Percentiles rank a stretch among this genome's conserved stretches.
phyloP scores from a whole-genome alignment of 2,113 vertebrate species.

The Aptenodytes forsteri region DNA sequence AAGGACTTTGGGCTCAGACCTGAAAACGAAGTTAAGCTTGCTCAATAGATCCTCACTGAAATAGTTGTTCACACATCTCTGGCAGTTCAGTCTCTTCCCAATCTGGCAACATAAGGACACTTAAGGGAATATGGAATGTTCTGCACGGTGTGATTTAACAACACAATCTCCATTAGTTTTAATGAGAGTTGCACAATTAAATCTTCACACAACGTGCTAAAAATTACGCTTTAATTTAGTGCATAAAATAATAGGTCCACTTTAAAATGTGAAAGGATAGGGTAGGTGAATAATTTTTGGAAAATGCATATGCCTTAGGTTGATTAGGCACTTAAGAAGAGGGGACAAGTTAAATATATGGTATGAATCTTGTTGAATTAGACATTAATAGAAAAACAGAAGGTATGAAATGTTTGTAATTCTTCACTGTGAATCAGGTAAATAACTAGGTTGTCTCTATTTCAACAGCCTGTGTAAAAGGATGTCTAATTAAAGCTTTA shows the following conservation, averaged over 20 bases:
- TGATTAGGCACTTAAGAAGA: not conserved
- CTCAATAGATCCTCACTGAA: not conserved
- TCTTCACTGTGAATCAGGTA: not conserved
- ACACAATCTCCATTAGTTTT: slow-evolving; percentile 35
- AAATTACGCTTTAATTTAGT: slow-evolving; percentile 8
- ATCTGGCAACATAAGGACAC: slow-evolving; percentile 1
- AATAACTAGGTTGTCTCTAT: not conserved
- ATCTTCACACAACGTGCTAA: not conserved
- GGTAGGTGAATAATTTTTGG: not conserved
- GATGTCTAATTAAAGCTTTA: not conserved
- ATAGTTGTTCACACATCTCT: not conserved
- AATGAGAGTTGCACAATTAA: slow-evolving; percentile 22
- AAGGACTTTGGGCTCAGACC: not conserved
- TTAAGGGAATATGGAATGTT: slow-evolving; percentile 30
- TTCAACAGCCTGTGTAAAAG: not conserved
- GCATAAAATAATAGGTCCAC: not conserved
- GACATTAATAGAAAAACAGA: not conserved
- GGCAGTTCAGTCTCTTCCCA: not conserved
- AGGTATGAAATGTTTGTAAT: not conserved
- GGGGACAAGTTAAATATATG: not conserved
- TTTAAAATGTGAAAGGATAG: not conserved
- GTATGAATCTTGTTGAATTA: not conserved
- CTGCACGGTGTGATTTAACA: not conserved
- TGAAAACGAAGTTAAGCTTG: not conserved
- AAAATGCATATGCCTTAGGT: not conserved